Conservation (phyloP, 2,113 vertebrate genomes). For the Dromas ardeola region DNA sequence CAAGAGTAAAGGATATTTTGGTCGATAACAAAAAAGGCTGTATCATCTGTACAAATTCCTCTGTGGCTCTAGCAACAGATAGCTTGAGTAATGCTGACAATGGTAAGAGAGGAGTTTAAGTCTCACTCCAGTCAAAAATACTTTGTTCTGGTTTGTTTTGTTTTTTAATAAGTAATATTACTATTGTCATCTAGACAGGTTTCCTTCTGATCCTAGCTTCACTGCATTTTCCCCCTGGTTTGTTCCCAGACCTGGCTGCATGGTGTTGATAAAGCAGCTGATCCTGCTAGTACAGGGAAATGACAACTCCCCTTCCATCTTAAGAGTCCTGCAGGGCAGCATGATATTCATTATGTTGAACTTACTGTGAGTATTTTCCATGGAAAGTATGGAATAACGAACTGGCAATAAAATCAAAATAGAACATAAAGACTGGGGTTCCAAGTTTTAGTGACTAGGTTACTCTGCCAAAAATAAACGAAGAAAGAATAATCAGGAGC, state of each 20-base stretch:
- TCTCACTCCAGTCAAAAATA: background rate
- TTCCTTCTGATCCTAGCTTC: background rate
- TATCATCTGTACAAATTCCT: background rate
- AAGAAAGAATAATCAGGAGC: slow-evolving; percentile 14
- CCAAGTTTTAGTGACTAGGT: slow-evolving; percentile 10
- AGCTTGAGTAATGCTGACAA: background rate
- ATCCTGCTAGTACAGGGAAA: background rate
- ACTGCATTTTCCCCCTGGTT: background rate
- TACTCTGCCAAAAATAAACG: slow-evolving; percentile 23
- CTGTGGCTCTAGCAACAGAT: background rate
- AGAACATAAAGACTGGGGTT: slow-evolving; percentile 5
- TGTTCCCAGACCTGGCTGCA: background rate
- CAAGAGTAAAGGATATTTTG: background rate
- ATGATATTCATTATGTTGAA: slow-evolving; percentile 1
- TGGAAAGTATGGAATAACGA: background rate
- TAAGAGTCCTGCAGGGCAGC: background rate
- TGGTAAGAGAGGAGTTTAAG: background rate
- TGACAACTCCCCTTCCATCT: background rate
- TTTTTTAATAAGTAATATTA: background rate
- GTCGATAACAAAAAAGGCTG: background rate
- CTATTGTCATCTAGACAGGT: background rate
- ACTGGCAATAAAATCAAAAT: background rate
- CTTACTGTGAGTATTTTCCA: background rate
- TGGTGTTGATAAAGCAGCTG: background rate
- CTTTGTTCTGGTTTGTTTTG: background rate